phyloP scores from a whole-genome alignment of 2,888 invertebrate species.

The Laothoe populi region DNA sequence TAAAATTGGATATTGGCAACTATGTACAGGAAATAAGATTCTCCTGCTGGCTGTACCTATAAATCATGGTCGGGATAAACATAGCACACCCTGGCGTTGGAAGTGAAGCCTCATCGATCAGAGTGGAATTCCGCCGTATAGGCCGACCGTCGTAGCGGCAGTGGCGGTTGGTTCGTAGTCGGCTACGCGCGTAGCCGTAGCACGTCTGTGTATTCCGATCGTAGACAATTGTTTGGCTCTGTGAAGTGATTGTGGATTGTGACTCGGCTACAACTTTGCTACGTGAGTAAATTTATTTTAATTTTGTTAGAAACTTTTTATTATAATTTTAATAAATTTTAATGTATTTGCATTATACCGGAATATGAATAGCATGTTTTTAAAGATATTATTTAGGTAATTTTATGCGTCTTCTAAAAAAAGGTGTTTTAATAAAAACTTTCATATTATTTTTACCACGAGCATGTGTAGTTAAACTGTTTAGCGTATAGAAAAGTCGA shows the following conservation, averaged over 20 bases:
- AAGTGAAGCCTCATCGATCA: constrained; percentile 55
- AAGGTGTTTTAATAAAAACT: background rate
- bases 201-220: constrained; percentile 31
- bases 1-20: background rate
- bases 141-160: constrained; percentile 44
- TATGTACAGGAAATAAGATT: background rate
- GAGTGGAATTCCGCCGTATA: constrained; percentile 37
- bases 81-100: constrained; percentile 38
- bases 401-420: background rate
- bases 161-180: constrained; percentile 66
- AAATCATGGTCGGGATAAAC: constrained; percentile 35
- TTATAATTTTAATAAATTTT: background rate
- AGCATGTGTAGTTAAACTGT: background rate
- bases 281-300: constrained; percentile 10
- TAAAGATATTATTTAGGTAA: no score
- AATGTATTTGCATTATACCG: no score
- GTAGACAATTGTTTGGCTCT: constrained; percentile 20
- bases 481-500: background rate
- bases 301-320: background rate
- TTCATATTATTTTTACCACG: background rate
- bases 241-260: constrained; percentile 22
- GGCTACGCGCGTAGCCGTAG: constrained; percentile 67
- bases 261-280: constrained; percentile 17
- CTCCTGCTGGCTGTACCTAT: constrained; percentile 24
- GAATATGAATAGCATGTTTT: no score